Evolutionary conservation across 2,888 invertebrate species (phyloP).

Genomic region (Pimpla rufipes): DNA sequence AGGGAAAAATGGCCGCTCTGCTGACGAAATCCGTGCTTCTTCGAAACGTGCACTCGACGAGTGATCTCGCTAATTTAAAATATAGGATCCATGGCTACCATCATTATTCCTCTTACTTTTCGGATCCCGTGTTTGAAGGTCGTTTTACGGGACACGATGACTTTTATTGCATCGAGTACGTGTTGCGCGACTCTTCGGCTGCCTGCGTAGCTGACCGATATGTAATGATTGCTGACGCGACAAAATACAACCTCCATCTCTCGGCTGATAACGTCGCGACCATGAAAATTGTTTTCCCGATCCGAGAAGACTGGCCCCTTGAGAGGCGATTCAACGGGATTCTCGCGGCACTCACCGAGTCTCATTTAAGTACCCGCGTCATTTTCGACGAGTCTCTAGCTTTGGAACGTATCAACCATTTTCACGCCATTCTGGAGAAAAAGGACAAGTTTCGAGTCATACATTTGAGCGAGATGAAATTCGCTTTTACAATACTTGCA

Average conservation of each 20-base stretch:
- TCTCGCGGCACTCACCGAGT: background rate
- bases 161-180: constrained; percentile 14
- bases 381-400: background rate
- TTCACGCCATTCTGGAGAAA: background rate
- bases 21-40: constrained; percentile 6
- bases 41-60: background rate
- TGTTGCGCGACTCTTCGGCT: background rate
- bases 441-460: background rate
- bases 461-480: constrained; percentile 19
- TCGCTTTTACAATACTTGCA: constrained; percentile 42
- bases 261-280: background rate
- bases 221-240: background rate
- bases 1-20: constrained; percentile 33
- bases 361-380: background rate
- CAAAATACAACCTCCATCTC: background rate
- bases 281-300: background rate
- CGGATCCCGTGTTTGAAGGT: background rate
- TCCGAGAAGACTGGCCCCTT: constrained; percentile 38
- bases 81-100: background rate
- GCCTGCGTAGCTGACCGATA: constrained; percentile 2
- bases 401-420: too few relatives aligned
- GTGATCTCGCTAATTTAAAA: constrained; percentile 16
- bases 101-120: background rate
- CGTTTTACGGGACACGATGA: constrained; percentile 1
- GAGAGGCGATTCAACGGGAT: constrained; percentile 5